These are phyloP conservation scores for Drosophila meridionalis DNA, from an alignment of 2,888 invertebrate species.

Conservation along the genomic window DNA sequence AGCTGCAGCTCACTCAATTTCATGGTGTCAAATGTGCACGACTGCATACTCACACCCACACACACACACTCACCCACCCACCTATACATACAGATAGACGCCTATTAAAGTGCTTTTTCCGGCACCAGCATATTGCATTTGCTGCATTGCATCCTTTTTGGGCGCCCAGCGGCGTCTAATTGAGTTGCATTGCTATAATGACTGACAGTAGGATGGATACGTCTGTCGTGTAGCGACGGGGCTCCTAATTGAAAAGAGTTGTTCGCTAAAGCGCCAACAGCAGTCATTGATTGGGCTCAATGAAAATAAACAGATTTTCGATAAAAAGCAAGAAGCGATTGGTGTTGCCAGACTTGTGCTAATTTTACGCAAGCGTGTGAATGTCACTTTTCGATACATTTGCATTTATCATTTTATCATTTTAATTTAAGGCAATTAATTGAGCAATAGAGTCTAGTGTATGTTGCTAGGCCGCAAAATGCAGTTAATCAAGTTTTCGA, in stretches of 20 bases:
- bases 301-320: not conserved
- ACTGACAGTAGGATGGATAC: not conserved
- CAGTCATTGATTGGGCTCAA: slow-evolving; percentile 19
- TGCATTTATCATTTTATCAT: not conserved
- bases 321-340: not conserved
- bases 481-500: slow-evolving; percentile 28
- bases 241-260: slow-evolving; percentile 67
- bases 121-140: slow-evolving; percentile 42
- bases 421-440: slow-evolving; percentile 14
- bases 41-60: slow-evolving; percentile 7
- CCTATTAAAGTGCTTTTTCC: slow-evolving; percentile 16
- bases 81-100: not conserved
- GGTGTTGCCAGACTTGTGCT: not conserved
- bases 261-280: slow-evolving; percentile 33
- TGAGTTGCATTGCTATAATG: slow-evolving; percentile 72
- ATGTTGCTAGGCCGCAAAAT: slow-evolving; percentile 14
- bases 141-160: slow-evolving; percentile 34
- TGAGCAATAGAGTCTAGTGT: slow-evolving; percentile 1
- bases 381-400: not conserved
- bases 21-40: slow-evolving; percentile 72
- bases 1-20: slow-evolving; percentile 74
- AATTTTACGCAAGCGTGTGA: not conserved
- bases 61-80: not conserved
- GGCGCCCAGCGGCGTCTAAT: slow-evolving; percentile 58
- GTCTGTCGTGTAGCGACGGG: not conserved